These are phyloP conservation scores for Pheosia gnoma DNA, from an alignment of 2,888 invertebrate species.

Conservation along the genomic window DNA sequence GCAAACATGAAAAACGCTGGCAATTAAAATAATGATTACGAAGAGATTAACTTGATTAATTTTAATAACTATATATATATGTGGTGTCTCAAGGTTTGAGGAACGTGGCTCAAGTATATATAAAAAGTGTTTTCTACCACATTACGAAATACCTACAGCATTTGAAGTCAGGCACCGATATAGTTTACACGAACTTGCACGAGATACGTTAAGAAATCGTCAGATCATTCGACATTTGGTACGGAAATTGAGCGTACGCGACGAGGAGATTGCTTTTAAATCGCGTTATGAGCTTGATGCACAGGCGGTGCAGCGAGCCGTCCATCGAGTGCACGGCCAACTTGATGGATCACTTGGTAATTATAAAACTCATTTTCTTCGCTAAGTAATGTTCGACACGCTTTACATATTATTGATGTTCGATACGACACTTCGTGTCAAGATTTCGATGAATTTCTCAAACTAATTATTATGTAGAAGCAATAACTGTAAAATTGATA, in stretches of 20 bases:
- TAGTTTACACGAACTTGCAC: conserved; percentile 15
- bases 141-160: background rate
- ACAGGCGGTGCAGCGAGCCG: conserved; percentile 46
- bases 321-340: conserved; percentile 34
- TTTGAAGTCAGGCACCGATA: background rate
- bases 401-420: conserved; percentile 28
- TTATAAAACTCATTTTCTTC: conserved; percentile 44
- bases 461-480: conserved; percentile 9
- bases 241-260: conserved; percentile 73
- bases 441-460: conserved; percentile 16
- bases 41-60: background rate
- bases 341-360: conserved; percentile 40
- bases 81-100: background rate
- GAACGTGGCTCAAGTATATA: no score
- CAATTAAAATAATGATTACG: conserved; percentile 12
- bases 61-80: background rate
- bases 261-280: conserved; percentile 78
- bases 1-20: conserved; percentile 12
- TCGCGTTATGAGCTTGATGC: conserved; percentile 66
- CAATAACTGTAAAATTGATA: conserved; percentile 2
- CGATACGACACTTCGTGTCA: conserved; percentile 19
- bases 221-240: conserved; percentile 57
- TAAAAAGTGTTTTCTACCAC: no score
- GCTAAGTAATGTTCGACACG: conserved; percentile 29
- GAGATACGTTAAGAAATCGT: conserved; percentile 34